Evolutionary conservation across 2,113 vertebrate species (phyloP).

Genomic region (Neomonachus schauinslandi): DNA sequence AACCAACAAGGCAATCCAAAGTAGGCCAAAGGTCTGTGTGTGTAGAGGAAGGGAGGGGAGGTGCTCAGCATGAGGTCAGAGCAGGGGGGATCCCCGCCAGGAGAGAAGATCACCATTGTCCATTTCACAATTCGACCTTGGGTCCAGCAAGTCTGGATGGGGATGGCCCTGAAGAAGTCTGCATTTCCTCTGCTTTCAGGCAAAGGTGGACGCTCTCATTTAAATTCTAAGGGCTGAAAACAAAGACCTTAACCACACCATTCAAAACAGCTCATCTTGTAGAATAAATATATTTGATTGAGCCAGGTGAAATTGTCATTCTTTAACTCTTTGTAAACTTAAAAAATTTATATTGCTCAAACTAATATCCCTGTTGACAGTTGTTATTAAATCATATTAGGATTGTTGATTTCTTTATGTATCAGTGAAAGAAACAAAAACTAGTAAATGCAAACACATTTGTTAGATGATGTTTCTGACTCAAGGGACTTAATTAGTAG

Average conservation of each 20-base stretch:
- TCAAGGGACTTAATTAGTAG: not conserved
- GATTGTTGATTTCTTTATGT: not conserved
- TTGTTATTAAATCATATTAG: not conserved
- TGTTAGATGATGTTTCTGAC: not conserved
- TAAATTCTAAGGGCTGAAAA: not conserved
- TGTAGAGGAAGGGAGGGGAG: not conserved
- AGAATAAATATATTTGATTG: not conserved
- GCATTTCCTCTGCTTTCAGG: not conserved
- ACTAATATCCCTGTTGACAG: not conserved
- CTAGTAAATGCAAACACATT: not conserved
- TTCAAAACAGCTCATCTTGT: not conserved
- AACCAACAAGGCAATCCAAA: not conserved
- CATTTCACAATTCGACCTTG: not conserved
- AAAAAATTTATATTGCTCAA: not conserved
- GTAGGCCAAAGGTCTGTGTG: constrained; percentile 42
- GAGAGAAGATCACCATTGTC: not conserved
- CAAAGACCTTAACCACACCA: not conserved
- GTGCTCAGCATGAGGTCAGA: not conserved
- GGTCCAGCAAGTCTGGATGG: not conserved
- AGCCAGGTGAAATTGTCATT: not conserved
- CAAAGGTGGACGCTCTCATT: not conserved
- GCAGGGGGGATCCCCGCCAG: not conserved
- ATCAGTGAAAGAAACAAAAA: not conserved
- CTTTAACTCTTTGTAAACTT: not conserved
- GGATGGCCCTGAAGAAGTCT: not conserved